These are phyloP conservation scores for Acrossocheilus wenchowensis DNA, from an alignment of 2,797 vertebrate genomes.

Conservation along the genomic window DNA sequence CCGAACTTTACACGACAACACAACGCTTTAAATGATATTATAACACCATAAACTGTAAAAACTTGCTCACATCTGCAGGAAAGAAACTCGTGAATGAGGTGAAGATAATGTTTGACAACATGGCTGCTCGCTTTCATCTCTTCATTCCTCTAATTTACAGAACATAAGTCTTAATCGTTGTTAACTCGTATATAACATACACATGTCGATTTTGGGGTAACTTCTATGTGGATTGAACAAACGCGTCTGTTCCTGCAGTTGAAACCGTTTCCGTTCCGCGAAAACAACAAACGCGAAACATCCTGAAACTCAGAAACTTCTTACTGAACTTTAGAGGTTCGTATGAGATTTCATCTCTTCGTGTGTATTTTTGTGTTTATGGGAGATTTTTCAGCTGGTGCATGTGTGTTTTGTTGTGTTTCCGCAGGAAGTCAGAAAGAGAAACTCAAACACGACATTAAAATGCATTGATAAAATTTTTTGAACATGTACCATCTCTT, in stretches of 20 bases:
- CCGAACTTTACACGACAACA: not conserved
- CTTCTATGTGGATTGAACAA: not conserved
- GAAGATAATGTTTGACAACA: slow-evolving; percentile 47
- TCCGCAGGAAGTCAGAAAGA: slow-evolving; percentile 32
- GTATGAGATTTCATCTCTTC: not conserved
- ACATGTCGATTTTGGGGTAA: not conserved
- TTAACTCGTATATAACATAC: not conserved
- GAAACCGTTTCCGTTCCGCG: slow-evolving; percentile 2
- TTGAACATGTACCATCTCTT: not conserved
- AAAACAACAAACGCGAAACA: slow-evolving; percentile 30
- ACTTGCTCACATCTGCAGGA: not conserved
- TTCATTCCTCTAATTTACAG: not conserved
- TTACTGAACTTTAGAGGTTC: not conserved
- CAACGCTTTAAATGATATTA: not conserved
- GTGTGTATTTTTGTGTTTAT: not conserved
- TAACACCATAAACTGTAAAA: not conserved
- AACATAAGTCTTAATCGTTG: not conserved
- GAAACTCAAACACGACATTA: not conserved
- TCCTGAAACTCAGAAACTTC: not conserved
- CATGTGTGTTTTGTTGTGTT: not conserved
- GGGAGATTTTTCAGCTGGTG: too few species aligned
- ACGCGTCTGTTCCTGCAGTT: not conserved
- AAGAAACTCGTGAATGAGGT: slow-evolving; percentile 7
- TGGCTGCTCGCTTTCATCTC: slow-evolving; percentile 51
- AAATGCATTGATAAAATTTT: not conserved